Evolutionary conservation across 2,113 vertebrate species (phyloP).

Genomic region (Fulmarus glacialis): DNA sequence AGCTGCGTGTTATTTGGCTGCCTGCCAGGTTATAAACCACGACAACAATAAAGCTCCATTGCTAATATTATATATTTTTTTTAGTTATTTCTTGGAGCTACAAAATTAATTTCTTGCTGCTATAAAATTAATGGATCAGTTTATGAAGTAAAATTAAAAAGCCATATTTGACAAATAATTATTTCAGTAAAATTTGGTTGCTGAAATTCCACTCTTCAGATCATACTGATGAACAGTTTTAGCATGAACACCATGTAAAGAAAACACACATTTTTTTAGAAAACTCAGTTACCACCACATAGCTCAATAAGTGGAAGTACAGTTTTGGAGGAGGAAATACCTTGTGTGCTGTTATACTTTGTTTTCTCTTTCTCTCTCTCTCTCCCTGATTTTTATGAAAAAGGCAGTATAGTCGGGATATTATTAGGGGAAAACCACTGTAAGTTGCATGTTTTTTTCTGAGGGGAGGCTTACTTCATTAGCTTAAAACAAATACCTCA

Average conservation of each 20-base stretch:
- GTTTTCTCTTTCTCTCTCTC: neutral
- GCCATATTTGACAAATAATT: rapidly evolving
- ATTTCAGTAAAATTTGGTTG: neutral
- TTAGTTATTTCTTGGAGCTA: too few species aligned
- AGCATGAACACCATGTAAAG: rapidly evolving
- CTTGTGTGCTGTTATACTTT: neutral
- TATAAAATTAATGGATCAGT: neutral
- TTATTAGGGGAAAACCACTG: neutral
- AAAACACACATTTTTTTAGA: neutral
- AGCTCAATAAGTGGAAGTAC: neutral
- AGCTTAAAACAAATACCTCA: neutral
- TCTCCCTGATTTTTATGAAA: neutral
- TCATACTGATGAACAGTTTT: neutral
- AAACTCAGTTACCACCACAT: neutral
- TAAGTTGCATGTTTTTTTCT: neutral
- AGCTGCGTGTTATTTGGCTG: too few species aligned
- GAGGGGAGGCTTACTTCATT: neutral
- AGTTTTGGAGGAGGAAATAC: neutral
- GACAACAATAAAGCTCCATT: too few species aligned
- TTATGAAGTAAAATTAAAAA: neutral
- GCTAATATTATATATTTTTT: too few species aligned
- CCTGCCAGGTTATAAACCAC: too few species aligned
- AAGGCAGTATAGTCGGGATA: neutral
- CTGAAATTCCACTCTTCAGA: neutral
- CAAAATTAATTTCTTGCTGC: too few species aligned